Base-by-base conservation (phyloP, 2,113 vertebrate species). In the Colius striatus region DNA sequence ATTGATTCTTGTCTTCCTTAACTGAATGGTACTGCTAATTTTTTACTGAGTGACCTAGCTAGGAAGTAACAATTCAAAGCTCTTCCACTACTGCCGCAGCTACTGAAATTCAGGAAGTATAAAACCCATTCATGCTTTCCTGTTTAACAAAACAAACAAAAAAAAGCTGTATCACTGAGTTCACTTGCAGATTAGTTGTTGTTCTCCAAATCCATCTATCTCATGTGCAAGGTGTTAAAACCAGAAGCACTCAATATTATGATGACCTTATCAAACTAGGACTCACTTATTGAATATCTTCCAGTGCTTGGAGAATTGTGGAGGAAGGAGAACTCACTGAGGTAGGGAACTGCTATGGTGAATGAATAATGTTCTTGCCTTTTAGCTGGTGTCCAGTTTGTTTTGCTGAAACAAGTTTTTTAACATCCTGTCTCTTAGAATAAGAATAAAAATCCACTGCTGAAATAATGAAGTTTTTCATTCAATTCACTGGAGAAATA, bases 101-200 rank as follows among this genome's bases (percentile, higher is more conserved):
- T 94, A 73, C 70, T 91, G 70, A 92, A 83, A 87, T 78, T 87
- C 73, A 89, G 89, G 84, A 92, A 91, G 48, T 78, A 29, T 62
- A 68, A 87, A 84, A 36, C 27, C 21, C 21, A 78, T 84, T 81
- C 32, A 61, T 89, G 87, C 36, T 87, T 95, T 91, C 41, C 57
- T 85, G 36, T 29, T 62, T 8, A 41, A 41, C 9, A 41, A 41
- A 41, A 41, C 9, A 41, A 41, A 41, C 9, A 41, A 41, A 41
- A 41, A 41, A 38, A 47, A 50, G 17, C n/a, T 2, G 0, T 36
- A 43, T 50, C 4, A 45, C 16, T 51, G 19, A 73, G 10, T 84
- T 82, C 1, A 26, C 5, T 47, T 74, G 32, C 34, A 62, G 54
- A 48, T 85, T 81, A 84, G 11, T 84, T 75, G 45, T 11, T 48